A percentile compares a stretch with the other conserved stretches of the same genome.
phyloP scores from a whole-genome alignment of 2,797 vertebrate genomes.

The Lagorchestes hirsutus region DNA sequence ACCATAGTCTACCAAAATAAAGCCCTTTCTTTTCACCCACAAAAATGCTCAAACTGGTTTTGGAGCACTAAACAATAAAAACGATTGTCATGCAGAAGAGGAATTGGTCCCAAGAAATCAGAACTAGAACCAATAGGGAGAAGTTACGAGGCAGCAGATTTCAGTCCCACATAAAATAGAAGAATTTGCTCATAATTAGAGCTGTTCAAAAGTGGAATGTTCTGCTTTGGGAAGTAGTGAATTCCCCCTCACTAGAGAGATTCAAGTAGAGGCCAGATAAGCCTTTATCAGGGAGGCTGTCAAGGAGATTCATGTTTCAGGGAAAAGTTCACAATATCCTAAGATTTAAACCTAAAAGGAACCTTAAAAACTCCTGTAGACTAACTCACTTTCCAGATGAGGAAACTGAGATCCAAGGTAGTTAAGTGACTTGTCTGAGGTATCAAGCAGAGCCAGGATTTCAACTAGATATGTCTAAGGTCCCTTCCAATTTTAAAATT shows the following conservation, averaged over 20 bases:
- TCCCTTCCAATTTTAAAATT: neutral
- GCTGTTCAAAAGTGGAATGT: neutral
- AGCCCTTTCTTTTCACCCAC: neutral
- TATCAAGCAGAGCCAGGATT: neutral
- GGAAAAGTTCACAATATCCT: neutral
- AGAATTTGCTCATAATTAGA: neutral
- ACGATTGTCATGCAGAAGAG: neutral
- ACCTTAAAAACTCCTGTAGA: neutral
- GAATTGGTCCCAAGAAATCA: neutral
- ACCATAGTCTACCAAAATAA: neutral
- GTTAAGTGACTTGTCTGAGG: neutral
- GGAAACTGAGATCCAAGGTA: neutral
- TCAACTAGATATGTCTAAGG: neutral
- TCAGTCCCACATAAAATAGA: neutral
- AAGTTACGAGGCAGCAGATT: neutral
- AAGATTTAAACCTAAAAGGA: neutral
- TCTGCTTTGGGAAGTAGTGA: neutral
- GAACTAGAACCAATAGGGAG: neutral
- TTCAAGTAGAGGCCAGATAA: neutral
- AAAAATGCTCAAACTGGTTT: constrained; percentile 1
- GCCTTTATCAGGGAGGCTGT: neutral
- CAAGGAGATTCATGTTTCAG: neutral
- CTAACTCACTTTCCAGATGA: neutral
- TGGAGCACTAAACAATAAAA: neutral
- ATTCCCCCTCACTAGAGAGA: neutral